phyloP scores from a whole-genome alignment of 2,113 vertebrate species.

The Cebidichthys violaceus region DNA sequence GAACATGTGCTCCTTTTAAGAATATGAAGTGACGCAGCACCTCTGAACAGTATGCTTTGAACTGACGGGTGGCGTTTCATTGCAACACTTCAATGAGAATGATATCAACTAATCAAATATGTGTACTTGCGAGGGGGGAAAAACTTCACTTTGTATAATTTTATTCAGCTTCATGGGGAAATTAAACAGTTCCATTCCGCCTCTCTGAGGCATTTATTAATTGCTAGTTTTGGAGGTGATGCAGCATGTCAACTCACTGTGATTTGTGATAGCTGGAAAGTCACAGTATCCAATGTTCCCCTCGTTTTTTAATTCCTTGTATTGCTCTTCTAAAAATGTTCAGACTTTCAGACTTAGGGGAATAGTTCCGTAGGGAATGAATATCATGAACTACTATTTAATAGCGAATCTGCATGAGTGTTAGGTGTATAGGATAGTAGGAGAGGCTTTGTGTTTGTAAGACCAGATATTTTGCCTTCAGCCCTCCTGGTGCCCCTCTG shows the following conservation, averaged over 20 bases:
- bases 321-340: background rate
- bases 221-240: background rate
- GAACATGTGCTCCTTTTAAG: slow-evolving; percentile 28
- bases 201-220: background rate
- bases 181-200: background rate
- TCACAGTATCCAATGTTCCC: background rate
- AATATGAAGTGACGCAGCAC: slow-evolving; percentile 27
- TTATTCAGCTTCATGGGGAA: background rate
- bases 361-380: background rate
- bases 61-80: slow-evolving; percentile 10
- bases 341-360: background rate
- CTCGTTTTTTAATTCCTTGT: background rate
- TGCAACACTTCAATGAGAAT: background rate
- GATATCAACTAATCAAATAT: background rate
- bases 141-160: background rate
- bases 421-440: background rate
- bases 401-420: background rate
- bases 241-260: background rate
- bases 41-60: slow-evolving; percentile 24
- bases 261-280: background rate
- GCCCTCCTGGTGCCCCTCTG: background rate
- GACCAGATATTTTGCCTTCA: background rate
- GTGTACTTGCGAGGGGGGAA: background rate
- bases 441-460: background rate
- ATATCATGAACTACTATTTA: background rate